Conservation (phyloP, 2,113 vertebrate species). For the Tragelaphus scriptus region DNA sequence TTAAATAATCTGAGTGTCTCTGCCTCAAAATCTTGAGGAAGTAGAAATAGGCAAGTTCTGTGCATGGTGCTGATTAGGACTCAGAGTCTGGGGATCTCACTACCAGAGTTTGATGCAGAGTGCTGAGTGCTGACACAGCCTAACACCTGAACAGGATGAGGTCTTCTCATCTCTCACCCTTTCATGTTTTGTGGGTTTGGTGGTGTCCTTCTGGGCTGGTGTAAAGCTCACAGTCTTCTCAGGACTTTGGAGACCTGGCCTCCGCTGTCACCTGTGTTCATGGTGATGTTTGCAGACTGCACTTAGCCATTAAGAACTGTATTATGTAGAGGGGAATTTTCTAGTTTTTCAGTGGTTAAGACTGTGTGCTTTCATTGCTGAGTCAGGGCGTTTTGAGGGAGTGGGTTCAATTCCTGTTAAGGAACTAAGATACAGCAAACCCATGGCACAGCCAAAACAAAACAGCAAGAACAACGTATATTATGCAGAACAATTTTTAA, state of each 20-base stretch:
- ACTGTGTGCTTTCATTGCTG: neutral
- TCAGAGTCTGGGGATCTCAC: neutral
- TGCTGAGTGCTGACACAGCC: neutral
- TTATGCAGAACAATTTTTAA: neutral
- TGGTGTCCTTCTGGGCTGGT: neutral
- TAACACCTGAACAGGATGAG: neutral
- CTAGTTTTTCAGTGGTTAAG: neutral
- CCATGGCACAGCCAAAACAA: neutral
- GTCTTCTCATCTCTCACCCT: neutral
- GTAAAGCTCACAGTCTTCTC: neutral
- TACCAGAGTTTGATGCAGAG: neutral
- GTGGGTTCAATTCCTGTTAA: neutral
- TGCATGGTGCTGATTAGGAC: neutral
- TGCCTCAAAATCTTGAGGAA: neutral
- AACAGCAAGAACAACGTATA: neutral
- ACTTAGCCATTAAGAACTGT: neutral
- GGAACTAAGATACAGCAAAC: neutral
- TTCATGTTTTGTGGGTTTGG: neutral
- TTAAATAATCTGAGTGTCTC: neutral
- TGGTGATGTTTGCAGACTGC: neutral
- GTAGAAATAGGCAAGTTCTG: neutral
- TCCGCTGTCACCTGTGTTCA: neutral
- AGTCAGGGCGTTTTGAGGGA: neutral
- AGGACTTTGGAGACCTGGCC: neutral
- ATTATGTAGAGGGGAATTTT: neutral